Conservation (phyloP, 2,888 invertebrate genomes). For the Escarpia spicata region DNA sequence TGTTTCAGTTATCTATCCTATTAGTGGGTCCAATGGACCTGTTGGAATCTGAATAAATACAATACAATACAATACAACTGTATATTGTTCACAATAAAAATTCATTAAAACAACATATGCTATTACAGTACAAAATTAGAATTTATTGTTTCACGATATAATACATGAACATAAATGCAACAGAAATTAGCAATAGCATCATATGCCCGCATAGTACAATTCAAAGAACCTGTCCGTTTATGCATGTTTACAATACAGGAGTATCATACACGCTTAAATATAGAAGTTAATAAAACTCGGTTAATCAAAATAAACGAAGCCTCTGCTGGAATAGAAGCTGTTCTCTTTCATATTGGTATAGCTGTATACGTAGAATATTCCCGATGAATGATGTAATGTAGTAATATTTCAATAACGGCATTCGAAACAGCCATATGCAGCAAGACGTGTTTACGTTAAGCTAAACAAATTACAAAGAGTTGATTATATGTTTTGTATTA, state of each 20-base stretch:
- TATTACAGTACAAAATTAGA: background rate
- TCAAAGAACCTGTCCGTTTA: background rate
- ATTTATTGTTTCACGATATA: background rate
- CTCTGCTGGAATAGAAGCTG: background rate
- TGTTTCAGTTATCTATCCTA: no score
- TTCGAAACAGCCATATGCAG: background rate
- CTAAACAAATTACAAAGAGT: background rate
- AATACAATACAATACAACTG: no score
- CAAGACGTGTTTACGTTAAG: background rate
- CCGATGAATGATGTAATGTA: background rate
- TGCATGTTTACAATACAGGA: background rate
- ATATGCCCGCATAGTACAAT: background rate
- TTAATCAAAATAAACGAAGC: background rate
- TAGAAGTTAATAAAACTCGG: background rate
- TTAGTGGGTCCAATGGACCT: no score
- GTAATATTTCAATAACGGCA: background rate
- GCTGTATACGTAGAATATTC: background rate
- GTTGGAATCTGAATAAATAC: no score
- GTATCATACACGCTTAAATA: background rate
- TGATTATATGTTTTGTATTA: background rate
- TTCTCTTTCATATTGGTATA: background rate
- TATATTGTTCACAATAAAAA: background rate
- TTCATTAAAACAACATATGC: background rate
- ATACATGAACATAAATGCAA: conserved; percentile 1
- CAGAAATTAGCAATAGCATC: background rate